Evolutionary conservation across 2,888 invertebrate genomes (phyloP).

Genomic region (Temnothorax ravouxi): DNA sequence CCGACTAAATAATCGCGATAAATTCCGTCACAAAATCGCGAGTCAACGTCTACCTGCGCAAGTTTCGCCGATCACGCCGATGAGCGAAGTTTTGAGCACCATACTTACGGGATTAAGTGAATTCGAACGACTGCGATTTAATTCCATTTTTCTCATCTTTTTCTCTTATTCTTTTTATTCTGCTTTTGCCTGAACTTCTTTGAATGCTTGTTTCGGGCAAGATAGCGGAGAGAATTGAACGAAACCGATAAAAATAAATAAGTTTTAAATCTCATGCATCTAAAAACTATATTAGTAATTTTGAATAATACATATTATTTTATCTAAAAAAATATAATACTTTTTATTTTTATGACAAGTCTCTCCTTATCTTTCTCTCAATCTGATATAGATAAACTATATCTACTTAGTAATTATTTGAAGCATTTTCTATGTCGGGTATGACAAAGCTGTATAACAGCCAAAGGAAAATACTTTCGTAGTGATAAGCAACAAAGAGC

Average conservation of each 20-base stretch:
- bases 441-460: not conserved
- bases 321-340: not conserved
- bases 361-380: not conserved
- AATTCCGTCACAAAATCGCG: constrained; percentile 23
- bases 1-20: constrained; percentile 25
- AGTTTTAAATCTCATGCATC: not conserved
- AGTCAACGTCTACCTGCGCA: not conserved
- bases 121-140: constrained; percentile 28
- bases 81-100: not conserved
- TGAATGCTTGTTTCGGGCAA: not conserved
- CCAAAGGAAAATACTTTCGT: not conserved
- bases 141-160: constrained; percentile 16
- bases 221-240: not conserved
- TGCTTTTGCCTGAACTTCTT: not conserved
- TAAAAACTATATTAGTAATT: not conserved
- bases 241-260: not conserved
- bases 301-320: not conserved
- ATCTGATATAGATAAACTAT: not conserved
- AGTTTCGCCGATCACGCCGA: not conserved
- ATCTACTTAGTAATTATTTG: constrained; percentile 4
- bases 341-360: not conserved
- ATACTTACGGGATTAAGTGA: not conserved
- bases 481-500: constrained; percentile 19
- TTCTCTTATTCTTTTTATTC: not conserved
- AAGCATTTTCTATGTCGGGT: not conserved